A percentile compares a stretch with the other conserved stretches of the same genome.
These are phyloP conservation scores for Andrena marginata DNA, from an alignment of 2,888 invertebrate genomes.

Conservation along the genomic window DNA sequence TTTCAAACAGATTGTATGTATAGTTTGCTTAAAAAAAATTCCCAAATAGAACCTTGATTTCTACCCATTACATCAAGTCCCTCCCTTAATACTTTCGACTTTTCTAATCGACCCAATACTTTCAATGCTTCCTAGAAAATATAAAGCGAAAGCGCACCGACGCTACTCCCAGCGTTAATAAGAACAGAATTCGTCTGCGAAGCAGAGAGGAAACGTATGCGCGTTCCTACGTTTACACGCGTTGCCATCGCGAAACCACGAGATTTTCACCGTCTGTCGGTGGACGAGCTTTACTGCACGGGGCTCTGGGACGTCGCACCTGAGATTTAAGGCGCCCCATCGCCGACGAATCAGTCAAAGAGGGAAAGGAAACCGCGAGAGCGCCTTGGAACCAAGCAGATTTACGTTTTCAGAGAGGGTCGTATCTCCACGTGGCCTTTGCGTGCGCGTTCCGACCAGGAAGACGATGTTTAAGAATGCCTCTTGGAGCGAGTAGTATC, in stretches of 20 bases:
- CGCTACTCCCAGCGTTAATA: background rate
- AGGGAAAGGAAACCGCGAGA: conserved; percentile 25
- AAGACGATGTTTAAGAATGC: conserved; percentile 19
- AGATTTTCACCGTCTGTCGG: background rate
- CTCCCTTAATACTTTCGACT: no score
- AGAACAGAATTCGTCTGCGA: background rate
- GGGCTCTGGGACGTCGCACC: conserved; percentile 11
- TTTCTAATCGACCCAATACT: no score
- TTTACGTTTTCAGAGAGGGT: conserved; percentile 53
- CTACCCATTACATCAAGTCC: no score
- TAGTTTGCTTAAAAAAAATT: no score
- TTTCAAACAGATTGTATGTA: no score
- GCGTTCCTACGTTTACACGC: background rate
- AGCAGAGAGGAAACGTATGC: conserved; percentile 3
- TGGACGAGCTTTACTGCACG: background rate
- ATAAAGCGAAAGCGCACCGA: background rate
- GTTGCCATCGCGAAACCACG: background rate
- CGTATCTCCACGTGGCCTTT: conserved; percentile 42
- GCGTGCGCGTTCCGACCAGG: conserved; percentile 23
- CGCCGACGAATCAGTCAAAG: conserved; percentile 46
- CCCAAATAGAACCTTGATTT: no score
- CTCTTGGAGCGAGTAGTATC: background rate
- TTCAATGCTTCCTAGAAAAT: no score
- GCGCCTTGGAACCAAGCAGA: conserved; percentile 34
- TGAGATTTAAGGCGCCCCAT: conserved; percentile 35